Base-by-base conservation (phyloP, 2,888 invertebrate genomes). In the Drosophila leonis region DNA sequence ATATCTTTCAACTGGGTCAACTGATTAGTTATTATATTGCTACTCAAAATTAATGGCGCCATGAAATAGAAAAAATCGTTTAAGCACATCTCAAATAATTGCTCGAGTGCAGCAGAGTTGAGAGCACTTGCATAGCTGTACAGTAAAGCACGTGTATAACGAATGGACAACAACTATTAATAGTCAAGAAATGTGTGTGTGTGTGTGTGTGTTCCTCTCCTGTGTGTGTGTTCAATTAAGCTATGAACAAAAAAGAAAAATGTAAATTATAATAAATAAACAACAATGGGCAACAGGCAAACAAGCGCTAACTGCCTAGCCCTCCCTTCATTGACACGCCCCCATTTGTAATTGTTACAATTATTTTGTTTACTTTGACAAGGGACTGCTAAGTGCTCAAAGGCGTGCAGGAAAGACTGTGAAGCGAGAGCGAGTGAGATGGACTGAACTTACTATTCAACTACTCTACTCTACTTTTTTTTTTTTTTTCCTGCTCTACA, bases 131-230 rank as follows among this genome's bases (percentile, higher is more conserved):
- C 31, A 55, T 56, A 68, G 64, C 65, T 69, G 65, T 65, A 62
- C 60, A 33, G 52, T 52, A 29, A 20, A 59, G 75, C 83, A 82
- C 80, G 80, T 82, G 79, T 82, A 55, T 48, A 79, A 63, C 62
- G 75, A 55, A 59, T 66, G 27, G n/a, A 7, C 33, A 24, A 18
- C 6, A 9, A 4, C 24, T 39, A 18, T 54, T 54, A 27, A 54
- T 39, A 54, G 54, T 33, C n/a, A 24, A n/a, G n/a, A n/a, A n/a
- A n/a, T 18, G 37, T 31, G 13, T 52, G n/a, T 62, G 31, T n/a
- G 59, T 48, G 20, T 49, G 33, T 42, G 35, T 54, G 51, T 24
- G 13, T n/a, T n/a, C n/a, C n/a, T n/a, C n/a, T n/a, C n/a, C n/a
- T 48, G 49, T 48, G 6, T 64, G 65, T 55, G 4, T 64, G 35